Evolutionary conservation across 1,140 invertebrate species (phyloP).

Genomic region (Pseudobourletiella spinata): DNA sequence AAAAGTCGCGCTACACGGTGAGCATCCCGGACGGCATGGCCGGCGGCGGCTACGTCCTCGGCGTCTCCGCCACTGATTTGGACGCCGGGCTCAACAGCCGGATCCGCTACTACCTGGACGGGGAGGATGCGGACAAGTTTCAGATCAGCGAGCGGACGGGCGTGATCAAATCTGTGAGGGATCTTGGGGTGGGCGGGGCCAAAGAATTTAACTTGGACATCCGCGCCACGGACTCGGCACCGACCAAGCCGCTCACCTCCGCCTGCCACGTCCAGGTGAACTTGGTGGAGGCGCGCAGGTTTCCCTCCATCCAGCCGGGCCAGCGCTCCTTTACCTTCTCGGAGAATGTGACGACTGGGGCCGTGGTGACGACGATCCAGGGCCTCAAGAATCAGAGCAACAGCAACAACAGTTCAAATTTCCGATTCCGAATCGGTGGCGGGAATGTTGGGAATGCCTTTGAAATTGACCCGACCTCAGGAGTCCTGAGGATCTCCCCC

Average conservation of each 20-base stretch:
- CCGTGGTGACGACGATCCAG: slow-evolving; percentile 47
- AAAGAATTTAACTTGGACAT: slow-evolving; percentile 59
- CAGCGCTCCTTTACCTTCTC: slow-evolving; percentile 62
- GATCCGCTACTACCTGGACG: slow-evolving; percentile 65
- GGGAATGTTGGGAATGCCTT: slow-evolving; percentile 82
- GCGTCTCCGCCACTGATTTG: slow-evolving; percentile 66
- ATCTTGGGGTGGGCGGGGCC: slow-evolving; percentile 42
- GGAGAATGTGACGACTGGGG: slow-evolving; percentile 56
- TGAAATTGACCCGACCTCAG: slow-evolving; percentile 64
- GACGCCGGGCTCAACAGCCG: slow-evolving; percentile 70
- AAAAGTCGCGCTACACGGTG: slow-evolving; percentile 58
- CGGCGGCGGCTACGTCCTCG: slow-evolving; percentile 70
- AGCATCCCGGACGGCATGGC: slow-evolving; percentile 67
- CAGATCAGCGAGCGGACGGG: slow-evolving; percentile 66
- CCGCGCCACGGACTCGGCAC: slow-evolving; percentile 52
- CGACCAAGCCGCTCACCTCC: slow-evolving; percentile 52
- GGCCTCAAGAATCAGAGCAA: slow-evolving; percentile 58
- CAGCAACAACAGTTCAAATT: slow-evolving; percentile 47
- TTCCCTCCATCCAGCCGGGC: slow-evolving; percentile 61
- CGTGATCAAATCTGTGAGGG: slow-evolving; percentile 62
- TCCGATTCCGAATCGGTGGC: slow-evolving; percentile 77
- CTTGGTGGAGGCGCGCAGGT: slow-evolving; percentile 58
- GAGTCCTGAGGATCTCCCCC: slow-evolving; percentile 64
- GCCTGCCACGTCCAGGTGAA: slow-evolving; percentile 59
- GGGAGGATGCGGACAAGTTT: slow-evolving; percentile 66